Base-by-base conservation (phyloP, 2,113 vertebrate genomes). In the Lamprologus tigripictilis region DNA sequence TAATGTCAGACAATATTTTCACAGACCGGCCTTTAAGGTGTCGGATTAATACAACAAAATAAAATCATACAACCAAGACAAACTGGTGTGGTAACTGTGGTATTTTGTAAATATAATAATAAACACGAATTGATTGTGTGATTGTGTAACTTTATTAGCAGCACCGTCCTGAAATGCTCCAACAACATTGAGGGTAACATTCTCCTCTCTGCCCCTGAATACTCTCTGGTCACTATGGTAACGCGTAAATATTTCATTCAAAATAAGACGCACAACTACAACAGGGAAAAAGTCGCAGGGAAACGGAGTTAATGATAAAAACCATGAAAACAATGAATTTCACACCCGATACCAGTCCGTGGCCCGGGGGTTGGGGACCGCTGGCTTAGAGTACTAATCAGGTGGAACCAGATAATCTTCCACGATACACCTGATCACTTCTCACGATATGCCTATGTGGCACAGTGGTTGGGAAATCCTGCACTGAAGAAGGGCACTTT, bases 271-370 rank as follows among this genome's bases (percentile, higher is more conserved):
- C 26, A 58, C 55, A 58, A 58, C 55, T 58, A 16, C 26, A 58
- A 28, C 55, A 6, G 33, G 33, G 33, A 2, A 2, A 16, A 16
- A 58, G 13, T 1, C 0, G 1, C 23, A 57, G 13, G 23, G 13
- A 58, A 58, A 9, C 0, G 0, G 8, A 28, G 26, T 58, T 28
- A 58, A 58, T 6, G 26, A 6, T 58, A 16, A 58, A 58, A 31
- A 58, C 8, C 8, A 0, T 28, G 23, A 58, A 57, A 57, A 57
- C 55, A 0, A 28, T 28, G 0, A 16, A 0, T 0, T 58, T 31
- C 13, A 58, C 55, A 58, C 55, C 55, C 14, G 2, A 58, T 58
- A 28, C 55, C 55, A 2, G 55, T 58, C 13, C 13, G 1, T 58
- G 26, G 5, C 14, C 55, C 8, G 0, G 26, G 55, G 55, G 3